phyloP scores from a whole-genome alignment of 2,113 vertebrate species.

The Lamprotornis superbus region DNA sequence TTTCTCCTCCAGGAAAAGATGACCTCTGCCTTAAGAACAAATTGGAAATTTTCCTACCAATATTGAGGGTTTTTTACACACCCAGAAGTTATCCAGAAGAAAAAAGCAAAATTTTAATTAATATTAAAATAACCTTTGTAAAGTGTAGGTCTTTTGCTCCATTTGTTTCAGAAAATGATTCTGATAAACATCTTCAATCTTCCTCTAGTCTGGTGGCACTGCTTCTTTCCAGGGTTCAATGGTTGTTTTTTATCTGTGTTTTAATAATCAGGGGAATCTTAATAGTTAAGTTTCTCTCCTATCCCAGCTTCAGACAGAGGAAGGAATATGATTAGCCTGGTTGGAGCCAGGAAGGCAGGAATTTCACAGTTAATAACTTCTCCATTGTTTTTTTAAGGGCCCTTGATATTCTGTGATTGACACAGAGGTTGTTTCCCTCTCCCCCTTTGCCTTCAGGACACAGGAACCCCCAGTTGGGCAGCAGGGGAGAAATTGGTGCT shows the following conservation, averaged over 20 bases:
- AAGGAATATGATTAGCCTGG: slow-evolving; percentile 49
- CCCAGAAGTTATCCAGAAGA: neutral
- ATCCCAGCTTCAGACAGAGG: slow-evolving; percentile 25
- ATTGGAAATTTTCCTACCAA: neutral
- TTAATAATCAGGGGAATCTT: neutral
- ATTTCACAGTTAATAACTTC: slow-evolving; percentile 63
- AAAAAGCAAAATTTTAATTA: neutral
- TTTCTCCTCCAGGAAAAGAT: neutral
- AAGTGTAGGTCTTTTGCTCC: neutral
- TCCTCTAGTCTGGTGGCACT: neutral
- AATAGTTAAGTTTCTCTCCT: slow-evolving; percentile 28
- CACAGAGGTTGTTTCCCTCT: neutral
- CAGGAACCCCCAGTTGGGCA: neutral
- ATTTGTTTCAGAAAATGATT: neutral
- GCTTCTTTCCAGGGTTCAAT: neutral
- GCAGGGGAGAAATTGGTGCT: neutral
- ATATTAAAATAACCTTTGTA: neutral
- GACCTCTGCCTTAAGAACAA: neutral
- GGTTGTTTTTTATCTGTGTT: neutral
- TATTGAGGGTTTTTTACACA: neutral
- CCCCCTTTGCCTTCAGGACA: slow-evolving; percentile 21
- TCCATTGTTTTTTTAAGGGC: slow-evolving; percentile 45
- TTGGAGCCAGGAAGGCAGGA: slow-evolving; percentile 61
- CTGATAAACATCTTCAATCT: rapidly evolving
- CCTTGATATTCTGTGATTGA: slow-evolving; percentile 38